Percentiles rank a stretch among this genome's conserved stretches.
Evolutionary conservation across 2,113 vertebrate genomes (phyloP).

Genomic region (Rhinolophus ferrumequinum): DNA sequence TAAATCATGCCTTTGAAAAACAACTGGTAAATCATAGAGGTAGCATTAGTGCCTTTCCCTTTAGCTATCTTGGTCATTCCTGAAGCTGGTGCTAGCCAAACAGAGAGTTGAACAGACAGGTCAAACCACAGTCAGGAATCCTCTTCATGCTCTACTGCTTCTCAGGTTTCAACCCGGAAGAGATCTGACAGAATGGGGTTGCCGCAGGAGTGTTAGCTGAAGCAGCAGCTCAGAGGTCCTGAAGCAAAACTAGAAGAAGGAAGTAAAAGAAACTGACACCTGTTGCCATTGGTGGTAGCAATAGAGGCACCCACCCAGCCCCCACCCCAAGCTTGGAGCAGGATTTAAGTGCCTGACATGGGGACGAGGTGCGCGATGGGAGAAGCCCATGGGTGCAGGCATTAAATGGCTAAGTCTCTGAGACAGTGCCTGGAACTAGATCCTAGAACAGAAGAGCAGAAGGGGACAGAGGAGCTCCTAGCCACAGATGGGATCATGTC

Average conservation of each 20-base stretch:
- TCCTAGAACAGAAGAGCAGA: neutral
- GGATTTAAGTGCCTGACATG: neutral
- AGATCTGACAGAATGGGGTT: neutral
- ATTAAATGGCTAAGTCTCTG: neutral
- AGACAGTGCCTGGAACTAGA: neutral
- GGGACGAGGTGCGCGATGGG: neutral
- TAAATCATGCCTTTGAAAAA: slow-evolving; percentile 15
- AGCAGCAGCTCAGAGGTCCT: neutral
- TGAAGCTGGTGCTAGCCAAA: neutral
- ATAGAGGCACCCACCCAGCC: neutral
- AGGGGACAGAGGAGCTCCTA: neutral
- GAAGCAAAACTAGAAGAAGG: neutral
- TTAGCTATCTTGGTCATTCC: neutral
- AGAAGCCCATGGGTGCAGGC: neutral
- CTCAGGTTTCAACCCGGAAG: neutral
- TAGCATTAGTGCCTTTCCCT: neutral
- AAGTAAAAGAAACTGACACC: neutral
- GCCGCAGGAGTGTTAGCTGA: neutral
- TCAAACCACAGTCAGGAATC: neutral
- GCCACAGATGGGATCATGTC: neutral
- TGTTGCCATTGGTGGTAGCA: neutral
- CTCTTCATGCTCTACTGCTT: neutral
- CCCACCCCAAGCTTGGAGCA: neutral
- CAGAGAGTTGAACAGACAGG: neutral
- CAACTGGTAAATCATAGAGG: neutral